These are phyloP conservation scores for Venustoraphidia nigricollis DNA, from an alignment of 2,888 invertebrate species.

Conservation along the genomic window DNA sequence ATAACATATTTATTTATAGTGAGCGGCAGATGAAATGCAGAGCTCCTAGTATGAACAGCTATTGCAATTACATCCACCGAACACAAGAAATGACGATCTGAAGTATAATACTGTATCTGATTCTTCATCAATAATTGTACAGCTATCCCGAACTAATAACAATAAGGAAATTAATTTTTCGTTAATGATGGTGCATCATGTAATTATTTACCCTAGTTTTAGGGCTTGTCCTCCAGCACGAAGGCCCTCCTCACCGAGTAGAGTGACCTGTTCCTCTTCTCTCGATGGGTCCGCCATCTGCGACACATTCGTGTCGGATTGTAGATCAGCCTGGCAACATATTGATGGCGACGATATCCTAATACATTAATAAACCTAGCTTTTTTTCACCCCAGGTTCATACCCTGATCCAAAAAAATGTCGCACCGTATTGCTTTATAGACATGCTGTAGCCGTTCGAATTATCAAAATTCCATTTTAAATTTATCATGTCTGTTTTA, in stretches of 20 bases:
- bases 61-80: background rate
- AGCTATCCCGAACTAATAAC: too few species aligned
- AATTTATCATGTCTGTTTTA: too few species aligned
- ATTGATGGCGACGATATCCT: conserved; percentile 23
- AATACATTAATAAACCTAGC: background rate
- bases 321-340: conserved; percentile 55
- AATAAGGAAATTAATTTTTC: too few species aligned
- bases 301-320: conserved; percentile 35
- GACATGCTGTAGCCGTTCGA: too few species aligned
- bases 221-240: conserved; percentile 92
- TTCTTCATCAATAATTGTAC: conserved; percentile 4
- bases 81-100: background rate
- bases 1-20: too few species aligned
- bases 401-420: background rate
- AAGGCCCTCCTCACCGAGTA: conserved; percentile 91
- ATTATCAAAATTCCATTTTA: too few species aligned
- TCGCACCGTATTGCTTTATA: too few species aligned
- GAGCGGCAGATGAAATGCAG: too few species aligned
- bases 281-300: conserved; percentile 96
- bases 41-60: too few species aligned
- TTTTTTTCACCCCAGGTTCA: background rate
- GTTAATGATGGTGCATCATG: too few species aligned
- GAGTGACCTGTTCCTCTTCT: conserved; percentile 90
- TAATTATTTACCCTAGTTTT: conserved; percentile 82
- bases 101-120: background rate